Evolutionary conservation across 2,888 invertebrate genomes (phyloP).

Genomic region (Chaetoderma sp.): DNA sequence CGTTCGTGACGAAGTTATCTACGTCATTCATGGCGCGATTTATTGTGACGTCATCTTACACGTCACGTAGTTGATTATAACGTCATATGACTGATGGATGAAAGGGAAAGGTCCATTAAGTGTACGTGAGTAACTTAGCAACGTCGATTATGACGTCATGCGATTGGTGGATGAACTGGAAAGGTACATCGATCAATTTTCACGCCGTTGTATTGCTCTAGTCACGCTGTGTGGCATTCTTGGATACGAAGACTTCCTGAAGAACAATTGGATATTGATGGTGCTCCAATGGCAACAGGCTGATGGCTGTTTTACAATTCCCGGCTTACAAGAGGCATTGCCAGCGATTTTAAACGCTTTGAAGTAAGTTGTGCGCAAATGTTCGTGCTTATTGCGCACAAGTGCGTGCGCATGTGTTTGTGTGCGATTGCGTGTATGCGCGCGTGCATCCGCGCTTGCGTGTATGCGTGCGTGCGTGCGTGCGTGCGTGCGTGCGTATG

Average conservation of each 20-base stretch:
- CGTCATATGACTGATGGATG: no score
- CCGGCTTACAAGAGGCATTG: conserved; percentile 1
- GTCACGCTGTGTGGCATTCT: conserved; percentile 50
- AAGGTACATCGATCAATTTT: no score
- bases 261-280: conserved; percentile 50
- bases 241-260: conserved; percentile 51
- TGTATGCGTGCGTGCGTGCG: background rate
- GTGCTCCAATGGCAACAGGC: conserved; percentile 47
- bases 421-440: no score
- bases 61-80: no score
- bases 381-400: background rate
- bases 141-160: no score
- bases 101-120: no score
- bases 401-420: background rate
- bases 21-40: no score
- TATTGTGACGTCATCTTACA: no score
- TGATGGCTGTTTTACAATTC: conserved; percentile 43
- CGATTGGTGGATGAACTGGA: no score
- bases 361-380: background rate
- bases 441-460: background rate
- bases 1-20: no score
- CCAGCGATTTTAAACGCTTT: background rate
- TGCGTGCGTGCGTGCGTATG: background rate
- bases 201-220: conserved; percentile 32
- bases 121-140: no score